Conservation (phyloP, 2,113 vertebrate genomes). For the Paracanthobrama guichenoti region DNA sequence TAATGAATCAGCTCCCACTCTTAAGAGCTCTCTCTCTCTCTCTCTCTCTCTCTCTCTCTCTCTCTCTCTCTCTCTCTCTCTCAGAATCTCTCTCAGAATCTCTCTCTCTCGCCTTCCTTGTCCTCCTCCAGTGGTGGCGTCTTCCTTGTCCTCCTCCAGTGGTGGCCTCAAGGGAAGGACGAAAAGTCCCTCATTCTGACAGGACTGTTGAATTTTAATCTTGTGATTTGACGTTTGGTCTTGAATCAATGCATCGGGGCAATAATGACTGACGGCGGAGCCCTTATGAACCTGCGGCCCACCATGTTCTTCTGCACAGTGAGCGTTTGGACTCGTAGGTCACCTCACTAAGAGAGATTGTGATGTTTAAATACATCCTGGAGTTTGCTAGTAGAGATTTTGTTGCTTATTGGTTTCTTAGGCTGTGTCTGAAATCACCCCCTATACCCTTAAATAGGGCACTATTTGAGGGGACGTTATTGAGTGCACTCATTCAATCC, state of each 20-base stretch:
- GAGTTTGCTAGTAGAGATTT: background rate
- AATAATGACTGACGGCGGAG: background rate
- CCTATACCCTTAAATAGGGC: too few relatives aligned
- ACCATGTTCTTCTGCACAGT: background rate
- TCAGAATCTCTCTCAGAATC: background rate
- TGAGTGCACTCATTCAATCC: too few relatives aligned
- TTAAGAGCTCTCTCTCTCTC: constrained; percentile 4
- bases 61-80: constrained; percentile 1
- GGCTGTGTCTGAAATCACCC: too few relatives aligned
- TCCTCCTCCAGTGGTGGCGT: constrained; percentile 17
- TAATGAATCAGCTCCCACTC: constrained; percentile 68
- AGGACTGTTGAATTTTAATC: constrained; percentile 46
- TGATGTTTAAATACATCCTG: background rate
- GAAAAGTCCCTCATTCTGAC: constrained; percentile 39
- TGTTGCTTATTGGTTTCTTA: background rate
- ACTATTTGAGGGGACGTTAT: too few relatives aligned
- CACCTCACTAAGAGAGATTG: background rate
- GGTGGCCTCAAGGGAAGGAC: constrained; percentile 29
- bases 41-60: background rate
- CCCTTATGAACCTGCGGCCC: background rate
- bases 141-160: constrained; percentile 26
- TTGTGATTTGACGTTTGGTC: constrained; percentile 1
- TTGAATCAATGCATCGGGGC: constrained; percentile 25
- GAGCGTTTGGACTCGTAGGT: background rate
- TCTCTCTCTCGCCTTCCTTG: constrained; percentile 6